phyloP scores from a whole-genome alignment of 2,113 vertebrate genomes.

The Anarhynchus alexandrinus region DNA sequence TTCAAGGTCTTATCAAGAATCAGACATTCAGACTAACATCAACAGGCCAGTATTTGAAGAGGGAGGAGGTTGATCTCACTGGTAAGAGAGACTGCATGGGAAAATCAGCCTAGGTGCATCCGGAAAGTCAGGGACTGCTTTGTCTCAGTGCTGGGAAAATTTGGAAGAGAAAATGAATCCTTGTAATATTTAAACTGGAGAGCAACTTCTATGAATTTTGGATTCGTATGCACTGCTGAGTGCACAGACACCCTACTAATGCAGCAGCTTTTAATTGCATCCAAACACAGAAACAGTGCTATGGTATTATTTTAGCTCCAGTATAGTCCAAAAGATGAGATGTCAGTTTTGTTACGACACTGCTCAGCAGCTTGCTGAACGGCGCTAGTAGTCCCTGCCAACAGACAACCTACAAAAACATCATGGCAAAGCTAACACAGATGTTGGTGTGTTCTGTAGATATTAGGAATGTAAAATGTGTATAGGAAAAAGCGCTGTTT shows the following conservation, averaged over 20 bases:
- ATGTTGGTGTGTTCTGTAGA: not conserved
- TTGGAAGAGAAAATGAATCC: not conserved
- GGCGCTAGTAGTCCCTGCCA: not conserved
- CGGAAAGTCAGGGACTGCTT: not conserved
- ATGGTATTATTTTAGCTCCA: not conserved
- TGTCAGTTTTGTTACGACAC: not conserved
- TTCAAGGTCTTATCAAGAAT: slow-evolving; percentile 96
- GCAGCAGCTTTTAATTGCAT: not conserved
- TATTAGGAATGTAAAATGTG: not conserved
- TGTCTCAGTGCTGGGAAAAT: not conserved
- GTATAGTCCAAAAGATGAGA: not conserved
- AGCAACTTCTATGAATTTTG: not conserved
- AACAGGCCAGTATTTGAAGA: slow-evolving; percentile 85
- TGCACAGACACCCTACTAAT: not conserved
- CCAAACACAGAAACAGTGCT: not conserved
- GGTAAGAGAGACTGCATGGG: slow-evolving; percentile 71
- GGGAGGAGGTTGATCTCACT: slow-evolving; percentile 86
- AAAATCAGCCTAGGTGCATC: not conserved
- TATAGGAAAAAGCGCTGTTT: not conserved
- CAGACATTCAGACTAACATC: slow-evolving; percentile 84
- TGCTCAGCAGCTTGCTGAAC: not conserved
- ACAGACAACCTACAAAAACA: not conserved
- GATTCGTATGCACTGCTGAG: not conserved
- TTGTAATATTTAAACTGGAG: not conserved
- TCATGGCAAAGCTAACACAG: not conserved